Conservation (phyloP, 2,888 invertebrate genomes). For the Anticlea derivata region DNA sequence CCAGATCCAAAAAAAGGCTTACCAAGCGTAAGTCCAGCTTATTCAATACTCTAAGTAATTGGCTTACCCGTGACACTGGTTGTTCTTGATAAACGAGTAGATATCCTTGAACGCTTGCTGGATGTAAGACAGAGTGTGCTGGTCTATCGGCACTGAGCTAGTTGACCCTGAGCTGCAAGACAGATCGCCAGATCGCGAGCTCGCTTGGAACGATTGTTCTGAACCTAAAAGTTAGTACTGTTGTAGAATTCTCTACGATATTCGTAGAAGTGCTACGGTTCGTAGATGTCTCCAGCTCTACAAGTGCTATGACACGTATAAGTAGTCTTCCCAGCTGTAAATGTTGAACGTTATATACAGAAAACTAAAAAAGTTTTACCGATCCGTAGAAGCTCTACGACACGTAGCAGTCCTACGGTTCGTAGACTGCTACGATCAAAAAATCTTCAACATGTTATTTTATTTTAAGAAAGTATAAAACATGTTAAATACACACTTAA, state of each 20-base stretch:
- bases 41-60: not conserved
- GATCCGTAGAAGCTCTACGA: not conserved
- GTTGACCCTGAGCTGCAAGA: conserved; percentile 70
- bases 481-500: too few relatives aligned
- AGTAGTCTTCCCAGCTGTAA: too few relatives aligned
- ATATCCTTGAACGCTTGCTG: conserved; percentile 78
- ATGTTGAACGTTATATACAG: too few relatives aligned
- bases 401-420: not conserved
- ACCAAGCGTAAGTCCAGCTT: too few relatives aligned
- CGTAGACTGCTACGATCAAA: not conserved
- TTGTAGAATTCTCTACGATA: not conserved
- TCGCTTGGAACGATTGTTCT: conserved; percentile 69
- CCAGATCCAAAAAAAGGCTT: too few relatives aligned
- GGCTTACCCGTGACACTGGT: conserved; percentile 72
- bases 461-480: too few relatives aligned
- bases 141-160: conserved; percentile 74
- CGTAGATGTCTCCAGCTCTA: not conserved
- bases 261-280: conserved; percentile 2
- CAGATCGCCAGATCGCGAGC: conserved; percentile 60
- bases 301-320: too few relatives aligned
- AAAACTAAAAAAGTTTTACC: too few relatives aligned
- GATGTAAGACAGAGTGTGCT: conserved; percentile 73
- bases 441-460: too few relatives aligned
- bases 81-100: conserved; percentile 74
- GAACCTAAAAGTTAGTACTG: conserved; percentile 54